Evolutionary conservation across 2,888 invertebrate genomes (phyloP).

Genomic region (Steinernema carpocapsae): DNA sequence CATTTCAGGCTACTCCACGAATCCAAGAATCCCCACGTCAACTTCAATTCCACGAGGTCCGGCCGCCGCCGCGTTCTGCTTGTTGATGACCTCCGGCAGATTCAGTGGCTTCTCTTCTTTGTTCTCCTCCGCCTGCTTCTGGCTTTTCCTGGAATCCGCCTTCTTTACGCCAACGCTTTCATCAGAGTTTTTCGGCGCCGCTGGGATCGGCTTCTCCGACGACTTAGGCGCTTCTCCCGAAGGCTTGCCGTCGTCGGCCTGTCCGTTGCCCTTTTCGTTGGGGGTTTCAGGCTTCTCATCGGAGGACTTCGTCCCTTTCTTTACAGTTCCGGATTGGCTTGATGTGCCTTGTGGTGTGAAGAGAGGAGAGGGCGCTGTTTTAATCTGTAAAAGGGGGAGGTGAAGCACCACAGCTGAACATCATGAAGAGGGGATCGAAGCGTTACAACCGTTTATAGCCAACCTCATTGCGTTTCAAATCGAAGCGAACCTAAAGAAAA

Average conservation of each 20-base stretch:
- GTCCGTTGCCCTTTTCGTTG: no score
- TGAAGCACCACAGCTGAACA: no score
- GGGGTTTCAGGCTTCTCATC: no score
- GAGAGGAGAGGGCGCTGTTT: background rate
- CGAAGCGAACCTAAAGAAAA: no score
- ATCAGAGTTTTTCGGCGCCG: background rate
- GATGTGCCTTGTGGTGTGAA: no score
- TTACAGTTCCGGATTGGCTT: no score
- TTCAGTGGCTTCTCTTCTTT: background rate
- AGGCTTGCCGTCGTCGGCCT: no score
- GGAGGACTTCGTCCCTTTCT: no score
- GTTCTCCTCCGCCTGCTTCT: background rate
- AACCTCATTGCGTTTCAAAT: no score
- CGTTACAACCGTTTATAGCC: no score
- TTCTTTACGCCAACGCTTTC: background rate
- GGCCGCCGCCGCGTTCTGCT: background rate
- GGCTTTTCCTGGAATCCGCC: background rate
- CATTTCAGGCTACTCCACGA: background rate
- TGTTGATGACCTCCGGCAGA: background rate
- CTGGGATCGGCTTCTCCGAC: background rate
- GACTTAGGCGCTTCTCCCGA: background rate
- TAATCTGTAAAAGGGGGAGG: no score
- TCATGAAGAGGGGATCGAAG: no score
- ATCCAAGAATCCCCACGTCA: background rate
- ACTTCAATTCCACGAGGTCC: background rate